Conservation (phyloP, 1,140 invertebrate genomes). For the Zaprionus taronus region DNA sequence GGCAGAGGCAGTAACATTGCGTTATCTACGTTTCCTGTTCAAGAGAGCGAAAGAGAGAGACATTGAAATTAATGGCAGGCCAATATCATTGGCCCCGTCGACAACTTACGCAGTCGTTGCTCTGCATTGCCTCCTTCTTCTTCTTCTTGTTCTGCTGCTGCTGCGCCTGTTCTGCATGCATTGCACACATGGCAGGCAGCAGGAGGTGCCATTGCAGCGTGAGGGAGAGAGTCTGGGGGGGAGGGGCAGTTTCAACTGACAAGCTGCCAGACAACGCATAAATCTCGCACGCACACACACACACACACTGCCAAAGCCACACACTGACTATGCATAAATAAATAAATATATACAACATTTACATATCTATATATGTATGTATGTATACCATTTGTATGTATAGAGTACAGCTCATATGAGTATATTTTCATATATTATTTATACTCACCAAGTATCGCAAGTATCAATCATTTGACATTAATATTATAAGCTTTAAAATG, state of each 20-base stretch:
- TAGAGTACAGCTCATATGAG: neutral
- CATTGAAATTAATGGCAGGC: slow-evolving; percentile 66
- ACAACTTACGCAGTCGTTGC: slow-evolving; percentile 13
- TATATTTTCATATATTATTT: neutral
- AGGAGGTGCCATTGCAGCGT: slow-evolving; percentile 12
- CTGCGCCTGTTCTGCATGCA: slow-evolving; percentile 54
- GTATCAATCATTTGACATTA: neutral
- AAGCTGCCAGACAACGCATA: slow-evolving; percentile 55
- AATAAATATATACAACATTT: slow-evolving; percentile 6
- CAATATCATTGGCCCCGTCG: slow-evolving; percentile 44
- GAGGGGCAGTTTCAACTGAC: slow-evolving; percentile 34
- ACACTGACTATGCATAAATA: slow-evolving; percentile 11
- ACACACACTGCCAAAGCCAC: neutral
- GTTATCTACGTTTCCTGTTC: slow-evolving; percentile 78
- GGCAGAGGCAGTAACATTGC: slow-evolving; percentile 29
- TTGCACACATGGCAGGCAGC: slow-evolving; percentile 49
- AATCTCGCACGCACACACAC: slow-evolving; percentile 48
- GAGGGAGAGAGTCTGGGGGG: slow-evolving; percentile 15
- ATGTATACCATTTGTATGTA: too few relatives aligned
- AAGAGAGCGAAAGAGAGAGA: slow-evolving; percentile 29
- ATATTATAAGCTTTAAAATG: neutral
- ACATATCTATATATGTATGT: neutral
- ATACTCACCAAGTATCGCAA: neutral
- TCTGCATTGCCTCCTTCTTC: slow-evolving; percentile 4
- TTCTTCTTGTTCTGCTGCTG: neutral